Evolutionary conservation across 1,140 invertebrate genomes (phyloP), one percentile per base, ranked within the genome.

Genomic region (Nilaparvata lugens): DNA sequence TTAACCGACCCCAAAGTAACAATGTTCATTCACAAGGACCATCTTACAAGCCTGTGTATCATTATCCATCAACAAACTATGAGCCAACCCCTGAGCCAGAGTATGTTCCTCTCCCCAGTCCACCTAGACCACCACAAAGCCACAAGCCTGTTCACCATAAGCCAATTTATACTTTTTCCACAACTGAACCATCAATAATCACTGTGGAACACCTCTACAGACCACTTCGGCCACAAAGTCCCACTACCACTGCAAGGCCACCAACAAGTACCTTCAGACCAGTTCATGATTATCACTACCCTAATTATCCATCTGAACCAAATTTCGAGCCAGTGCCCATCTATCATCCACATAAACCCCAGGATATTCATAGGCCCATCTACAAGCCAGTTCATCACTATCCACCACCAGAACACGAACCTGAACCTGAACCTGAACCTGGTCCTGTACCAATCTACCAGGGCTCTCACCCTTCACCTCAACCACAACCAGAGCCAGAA

Each of bases 21-120:
- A 31, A 18, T 31, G 31, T 19, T 54, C 55, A 61, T 28, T 35
- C 31, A 11, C 48, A 35, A 43, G 45, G 45, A 51, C 45, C 45
- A 6, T 35, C 31, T 35, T 35, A 35, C 31, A 35, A 35, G 31
- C 31, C 31, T 35, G 31, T 35, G 4, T 35, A 51, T 14, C 45
- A 51, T 7, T 51, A 51, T 51, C 18, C 23, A 14, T 4, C 2
- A 11, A 42, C 38, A 42, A n/a, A 42, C 2, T 11, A 2, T 5
- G 45, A 51, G 14, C 45, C 45, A 51, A 7, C 2, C 16, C 45
- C 45, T 3, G 16, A 52, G 21, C 21, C 16, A 18, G 23, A 16
- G 23, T 23, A 19, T 18, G 14, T 28, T 2, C 28, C 51, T 52
- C 23, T 35, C 2, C 31, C 31, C 7, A 35, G 13, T 35, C 31